phyloP scores from a whole-genome alignment of 2,888 invertebrate species.

The Oligia latruncula region DNA sequence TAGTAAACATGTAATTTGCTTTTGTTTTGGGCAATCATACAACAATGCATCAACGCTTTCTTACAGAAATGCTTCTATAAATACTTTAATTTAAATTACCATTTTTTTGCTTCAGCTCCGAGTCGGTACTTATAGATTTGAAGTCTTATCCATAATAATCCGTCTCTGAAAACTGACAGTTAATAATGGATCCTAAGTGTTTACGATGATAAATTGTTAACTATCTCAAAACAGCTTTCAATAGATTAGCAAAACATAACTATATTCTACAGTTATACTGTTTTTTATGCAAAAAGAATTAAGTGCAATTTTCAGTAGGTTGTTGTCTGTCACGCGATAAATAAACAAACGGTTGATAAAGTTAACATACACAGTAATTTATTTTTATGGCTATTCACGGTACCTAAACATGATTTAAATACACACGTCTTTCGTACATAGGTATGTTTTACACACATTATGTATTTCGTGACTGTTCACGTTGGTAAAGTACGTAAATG shows the following conservation, averaged over 20 bases:
- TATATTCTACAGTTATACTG: neutral
- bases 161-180: neutral
- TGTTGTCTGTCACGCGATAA: too few species aligned
- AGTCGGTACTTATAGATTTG: neutral
- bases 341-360: neutral
- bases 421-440: too few species aligned
- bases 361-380: neutral
- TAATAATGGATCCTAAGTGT: neutral
- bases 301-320: neutral
- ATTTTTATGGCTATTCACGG: neutral
- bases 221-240: neutral
- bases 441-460: neutral
- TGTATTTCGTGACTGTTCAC: slow-evolving; percentile 8
- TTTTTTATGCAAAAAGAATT: neutral
- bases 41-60: too few species aligned
- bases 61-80: too few species aligned
- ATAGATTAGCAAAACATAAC: neutral
- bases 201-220: neutral
- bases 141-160: neutral
- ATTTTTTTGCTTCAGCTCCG: too few species aligned
- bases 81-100: too few species aligned
- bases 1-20: too few species aligned
- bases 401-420: neutral
- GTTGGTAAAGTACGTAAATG: slow-evolving; percentile 13
- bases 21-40: too few species aligned